Percentiles rank a stretch among this genome's conserved stretches.
Evolutionary conservation across 2,888 invertebrate genomes (phyloP).

Genomic region (Colostygia pectinataria): DNA sequence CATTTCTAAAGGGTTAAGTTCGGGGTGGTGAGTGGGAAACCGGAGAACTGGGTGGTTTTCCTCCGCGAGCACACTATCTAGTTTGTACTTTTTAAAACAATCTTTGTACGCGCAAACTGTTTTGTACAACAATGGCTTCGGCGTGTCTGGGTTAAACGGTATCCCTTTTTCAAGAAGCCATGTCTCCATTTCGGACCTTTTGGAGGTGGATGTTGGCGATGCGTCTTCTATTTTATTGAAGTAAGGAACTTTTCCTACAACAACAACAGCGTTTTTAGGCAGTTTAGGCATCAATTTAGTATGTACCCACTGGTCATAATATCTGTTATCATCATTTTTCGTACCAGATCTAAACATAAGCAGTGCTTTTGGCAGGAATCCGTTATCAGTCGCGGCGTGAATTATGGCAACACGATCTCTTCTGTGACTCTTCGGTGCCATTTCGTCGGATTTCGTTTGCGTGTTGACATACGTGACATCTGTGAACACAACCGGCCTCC

Average conservation of each 20-base stretch:
- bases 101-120: conserved; percentile 9
- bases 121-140: conserved; percentile 16
- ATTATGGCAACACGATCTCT: conserved; percentile 5
- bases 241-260: conserved; percentile 11
- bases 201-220: conserved; percentile 6
- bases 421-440: not conserved
- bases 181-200: conserved; percentile 9
- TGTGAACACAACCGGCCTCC: conserved; percentile 6
- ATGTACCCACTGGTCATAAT: conserved; percentile 17
- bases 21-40: conserved; percentile 13
- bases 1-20: conserved; percentile 18
- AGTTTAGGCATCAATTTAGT: conserved; percentile 14
- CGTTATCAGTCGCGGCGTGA: conserved; percentile 13
- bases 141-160: conserved; percentile 5
- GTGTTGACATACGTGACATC: conserved; percentile 1
- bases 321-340: conserved; percentile 1
- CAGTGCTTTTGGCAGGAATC: conserved; percentile 8
- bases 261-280: conserved; percentile 10
- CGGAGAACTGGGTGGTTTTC: conserved; percentile 15
- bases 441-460: not conserved
- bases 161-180: conserved; percentile 21
- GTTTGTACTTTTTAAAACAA: conserved; percentile 14
- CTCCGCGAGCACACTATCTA: conserved; percentile 7
- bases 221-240: conserved; percentile 14
- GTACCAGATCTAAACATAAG: conserved; percentile 9